Evolutionary conservation across 2,113 vertebrate genomes (phyloP), one percentile per base, ranked within the genome.

Genomic region (Sapayoa aenigma): DNA sequence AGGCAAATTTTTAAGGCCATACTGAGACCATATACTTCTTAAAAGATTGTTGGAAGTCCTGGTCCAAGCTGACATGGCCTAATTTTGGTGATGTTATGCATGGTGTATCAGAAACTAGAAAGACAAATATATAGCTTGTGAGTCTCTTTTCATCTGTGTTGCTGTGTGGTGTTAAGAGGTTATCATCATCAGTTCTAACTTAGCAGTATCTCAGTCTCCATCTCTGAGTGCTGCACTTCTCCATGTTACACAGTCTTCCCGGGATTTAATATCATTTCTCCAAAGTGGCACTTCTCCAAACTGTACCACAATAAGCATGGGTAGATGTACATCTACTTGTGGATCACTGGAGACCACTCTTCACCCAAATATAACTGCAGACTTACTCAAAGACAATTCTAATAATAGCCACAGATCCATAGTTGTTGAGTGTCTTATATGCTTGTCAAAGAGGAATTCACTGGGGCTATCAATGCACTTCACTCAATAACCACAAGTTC

Each of bases 291-390:
- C 42, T 91, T 41, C 20, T 71, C 72, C 65, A 47, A 24, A 59
- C n/a, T 44, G 35, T 75, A 25, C 35, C 46, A 27, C 75, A 93
- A 28, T 19, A 78, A 63, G 14, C 68, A 41, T 16, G 72, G 39
- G 39, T 63, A 55, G 86, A 92, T 90, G 82, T 93, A 71, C 67
- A 73, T 73, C 85, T 92, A 0, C 67, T 77, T 62, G 63, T 20
- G 88, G 90, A 88, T 78, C 90, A 90, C 72, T 80, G 89, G 87
- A 95, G 90, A 96, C 88, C 90, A 93, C 73, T 87, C 90, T 96
- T 93, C 69, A 31, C 62, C 27, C 90, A 84, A 83, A 90, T 56
- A 66, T 90, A 89, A 53, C 71, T 86, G 65, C 67, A 14, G 41
- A 81, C 24, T 68, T 89, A 52, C 62, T 62, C 4, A 14, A 72